Conservation (phyloP, 2,888 invertebrate species). For the Hoplodrina ambigua region DNA sequence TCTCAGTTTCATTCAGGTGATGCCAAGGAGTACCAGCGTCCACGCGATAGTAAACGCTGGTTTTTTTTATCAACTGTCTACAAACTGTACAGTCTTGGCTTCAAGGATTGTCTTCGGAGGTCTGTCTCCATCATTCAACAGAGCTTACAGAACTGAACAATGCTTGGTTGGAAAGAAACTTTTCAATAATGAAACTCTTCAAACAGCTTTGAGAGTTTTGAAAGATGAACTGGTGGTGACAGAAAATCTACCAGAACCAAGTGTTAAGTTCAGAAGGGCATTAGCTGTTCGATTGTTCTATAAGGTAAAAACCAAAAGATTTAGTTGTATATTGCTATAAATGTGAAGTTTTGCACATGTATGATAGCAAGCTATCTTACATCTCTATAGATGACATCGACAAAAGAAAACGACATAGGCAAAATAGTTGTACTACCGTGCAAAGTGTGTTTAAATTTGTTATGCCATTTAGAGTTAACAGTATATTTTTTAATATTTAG, state of each 20-base stretch:
- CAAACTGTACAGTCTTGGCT: conserved; percentile 29
- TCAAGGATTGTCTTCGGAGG: conserved; percentile 90
- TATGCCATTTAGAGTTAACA: too few relatives aligned
- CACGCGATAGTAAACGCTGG: conserved; percentile 94
- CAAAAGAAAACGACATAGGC: too few relatives aligned
- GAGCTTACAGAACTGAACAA: conserved; percentile 88
- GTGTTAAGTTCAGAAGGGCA: conserved; percentile 88
- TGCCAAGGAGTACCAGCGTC: conserved; percentile 93
- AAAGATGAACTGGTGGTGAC: conserved; percentile 71
- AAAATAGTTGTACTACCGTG: too few relatives aligned
- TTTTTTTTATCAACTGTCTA: conserved; percentile 90
- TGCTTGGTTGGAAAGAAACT: conserved; percentile 82
- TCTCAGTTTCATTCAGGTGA: conserved; percentile 86
- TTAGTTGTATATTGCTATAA: too few relatives aligned
- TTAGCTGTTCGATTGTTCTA: conserved; percentile 90
- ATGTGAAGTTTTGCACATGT: too few relatives aligned
- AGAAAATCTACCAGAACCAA: conserved; percentile 86
- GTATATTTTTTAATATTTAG: too few relatives aligned
- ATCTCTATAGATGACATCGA: too few relatives aligned
- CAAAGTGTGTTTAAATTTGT: too few relatives aligned
- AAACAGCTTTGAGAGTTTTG: conserved; percentile 72
- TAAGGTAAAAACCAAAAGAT: conserved; percentile 57
- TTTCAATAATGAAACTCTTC: conserved; percentile 81
- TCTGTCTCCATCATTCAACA: conserved; percentile 79
- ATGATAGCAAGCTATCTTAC: too few relatives aligned